phyloP scores from a whole-genome alignment of 2,797 vertebrate species.

The Molossus alvarezi region DNA sequence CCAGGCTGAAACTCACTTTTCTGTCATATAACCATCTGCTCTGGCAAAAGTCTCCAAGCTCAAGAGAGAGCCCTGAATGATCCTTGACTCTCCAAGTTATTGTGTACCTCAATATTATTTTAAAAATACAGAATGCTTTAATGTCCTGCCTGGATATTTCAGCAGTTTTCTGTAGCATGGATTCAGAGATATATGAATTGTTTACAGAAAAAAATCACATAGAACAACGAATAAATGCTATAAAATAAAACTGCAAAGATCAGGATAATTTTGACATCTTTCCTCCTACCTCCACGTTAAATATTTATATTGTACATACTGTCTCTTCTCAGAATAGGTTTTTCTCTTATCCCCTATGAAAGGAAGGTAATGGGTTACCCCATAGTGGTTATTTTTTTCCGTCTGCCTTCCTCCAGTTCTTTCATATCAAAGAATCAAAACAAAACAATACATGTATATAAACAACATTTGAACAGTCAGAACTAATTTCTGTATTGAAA shows the following conservation, averaged over 20 bases:
- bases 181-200: neutral
- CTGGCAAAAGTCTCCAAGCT: neutral
- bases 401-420: neutral
- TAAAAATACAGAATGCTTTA: neutral
- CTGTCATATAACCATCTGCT: too few relatives aligned
- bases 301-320: neutral
- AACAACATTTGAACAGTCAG: neutral
- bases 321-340: neutral
- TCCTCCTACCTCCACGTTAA: neutral
- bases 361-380: neutral
- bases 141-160: neutral
- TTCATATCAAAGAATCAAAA: constrained; percentile 30
- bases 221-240: neutral
- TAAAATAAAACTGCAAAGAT: neutral
- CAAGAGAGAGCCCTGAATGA: neutral
- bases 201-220: neutral
- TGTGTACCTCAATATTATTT: neutral
- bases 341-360: neutral
- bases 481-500: constrained; percentile 41
- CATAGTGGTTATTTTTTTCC: neutral
- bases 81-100: neutral
- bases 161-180: neutral
- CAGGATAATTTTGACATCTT: neutral
- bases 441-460: neutral
- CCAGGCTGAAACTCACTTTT: neutral